Conservation (phyloP, 2,888 invertebrate genomes). For the Bhutanitis thaidina region DNA sequence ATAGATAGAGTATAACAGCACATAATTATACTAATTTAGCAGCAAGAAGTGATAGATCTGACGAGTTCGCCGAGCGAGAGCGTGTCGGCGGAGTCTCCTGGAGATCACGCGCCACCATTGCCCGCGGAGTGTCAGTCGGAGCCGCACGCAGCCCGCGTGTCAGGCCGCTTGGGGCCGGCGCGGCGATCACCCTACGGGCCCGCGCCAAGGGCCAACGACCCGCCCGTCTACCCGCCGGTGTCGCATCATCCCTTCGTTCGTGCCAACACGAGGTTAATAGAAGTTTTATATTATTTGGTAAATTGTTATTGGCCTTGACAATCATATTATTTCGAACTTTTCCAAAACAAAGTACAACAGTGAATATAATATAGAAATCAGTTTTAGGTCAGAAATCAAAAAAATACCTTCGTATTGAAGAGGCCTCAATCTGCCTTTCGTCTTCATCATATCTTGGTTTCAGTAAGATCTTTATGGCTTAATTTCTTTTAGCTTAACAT, state of each 20-base stretch:
- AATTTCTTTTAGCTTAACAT: too few relatives aligned
- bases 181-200: conserved; percentile 12
- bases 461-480: too few relatives aligned
- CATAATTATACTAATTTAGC: conserved; percentile 21
- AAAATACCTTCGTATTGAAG: too few relatives aligned
- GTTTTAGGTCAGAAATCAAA: too few relatives aligned
- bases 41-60: conserved; percentile 64
- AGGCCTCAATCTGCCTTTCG: too few relatives aligned
- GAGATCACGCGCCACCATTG: conserved; percentile 22
- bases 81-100: conserved; percentile 14
- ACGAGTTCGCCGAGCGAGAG: conserved; percentile 45
- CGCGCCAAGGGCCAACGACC: background rate
- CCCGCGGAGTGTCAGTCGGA: conserved; percentile 11
- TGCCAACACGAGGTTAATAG: background rate
- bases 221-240: conserved; percentile 7
- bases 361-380: too few relatives aligned
- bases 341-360: too few relatives aligned
- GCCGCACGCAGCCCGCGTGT: conserved; percentile 23
- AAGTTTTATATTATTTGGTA: too few relatives aligned
- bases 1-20: too few relatives aligned
- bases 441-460: too few relatives aligned
- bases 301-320: too few relatives aligned
- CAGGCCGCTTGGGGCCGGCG: conserved; percentile 26
- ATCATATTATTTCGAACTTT: too few relatives aligned
- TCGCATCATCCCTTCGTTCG: conserved; percentile 15